Conservation (phyloP, 2,888 invertebrate genomes). For the Cantharis lateralis region DNA sequence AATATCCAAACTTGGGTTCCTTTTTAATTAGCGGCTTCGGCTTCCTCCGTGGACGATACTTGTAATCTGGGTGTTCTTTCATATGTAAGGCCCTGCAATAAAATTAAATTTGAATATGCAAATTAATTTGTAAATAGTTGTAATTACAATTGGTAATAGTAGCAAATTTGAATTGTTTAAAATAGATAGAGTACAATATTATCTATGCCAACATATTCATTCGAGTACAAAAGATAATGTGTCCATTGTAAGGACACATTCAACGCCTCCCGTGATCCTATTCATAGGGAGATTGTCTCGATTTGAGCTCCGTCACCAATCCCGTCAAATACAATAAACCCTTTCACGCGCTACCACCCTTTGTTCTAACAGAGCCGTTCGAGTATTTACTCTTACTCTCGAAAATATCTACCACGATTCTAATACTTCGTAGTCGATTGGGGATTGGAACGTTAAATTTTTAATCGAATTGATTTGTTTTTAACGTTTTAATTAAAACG, state of each 20-base stretch:
- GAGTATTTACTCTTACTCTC: slow-evolving; percentile 47
- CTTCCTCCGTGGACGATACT: slow-evolving; percentile 85
- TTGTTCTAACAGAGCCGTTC: slow-evolving; percentile 53
- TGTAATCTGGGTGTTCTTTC: slow-evolving; percentile 93
- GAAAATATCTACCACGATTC: slow-evolving; percentile 17
- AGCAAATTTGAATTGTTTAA: slow-evolving; percentile 34
- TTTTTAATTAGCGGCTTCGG: slow-evolving; percentile 85
- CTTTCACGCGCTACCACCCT: slow-evolving; percentile 55
- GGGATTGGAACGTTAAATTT: background rate
- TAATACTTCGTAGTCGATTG: background rate
- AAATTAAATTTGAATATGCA: slow-evolving; percentile 20
- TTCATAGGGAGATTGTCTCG: slow-evolving; percentile 54
- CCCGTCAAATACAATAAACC: slow-evolving; percentile 49
- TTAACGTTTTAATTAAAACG: background rate
- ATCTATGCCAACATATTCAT: slow-evolving; percentile 52
- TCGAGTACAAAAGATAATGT: slow-evolving; percentile 59
- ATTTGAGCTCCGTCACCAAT: slow-evolving; percentile 49
- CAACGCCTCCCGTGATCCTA: slow-evolving; percentile 57
- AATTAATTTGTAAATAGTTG: slow-evolving; percentile 1
- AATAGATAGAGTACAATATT: slow-evolving; percentile 39
- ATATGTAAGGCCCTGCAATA: slow-evolving; percentile 82
- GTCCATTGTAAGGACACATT: slow-evolving; percentile 55
- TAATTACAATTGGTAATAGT: slow-evolving; percentile 11
- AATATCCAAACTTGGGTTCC: slow-evolving; percentile 75
- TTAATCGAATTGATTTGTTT: background rate